These are phyloP conservation scores for Meta bourneti DNA, from an alignment of 2,888 invertebrate species.

Conservation along the genomic window DNA sequence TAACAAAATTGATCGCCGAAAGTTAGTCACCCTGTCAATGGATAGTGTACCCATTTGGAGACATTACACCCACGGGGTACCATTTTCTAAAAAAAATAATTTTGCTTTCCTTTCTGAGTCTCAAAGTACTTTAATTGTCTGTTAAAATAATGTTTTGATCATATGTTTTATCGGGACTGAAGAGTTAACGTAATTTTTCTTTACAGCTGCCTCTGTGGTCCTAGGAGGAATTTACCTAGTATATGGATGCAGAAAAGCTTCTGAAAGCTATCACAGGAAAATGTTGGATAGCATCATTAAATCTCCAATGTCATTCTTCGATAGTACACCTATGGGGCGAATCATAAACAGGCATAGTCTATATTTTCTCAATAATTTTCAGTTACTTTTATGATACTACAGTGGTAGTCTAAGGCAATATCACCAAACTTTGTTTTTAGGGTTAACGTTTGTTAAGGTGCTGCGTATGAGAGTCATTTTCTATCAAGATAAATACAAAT, in stretches of 20 bases:
- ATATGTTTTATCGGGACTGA: neutral
- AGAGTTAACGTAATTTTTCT: neutral
- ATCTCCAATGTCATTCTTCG: constrained; percentile 81
- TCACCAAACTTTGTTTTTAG: too few relatives aligned
- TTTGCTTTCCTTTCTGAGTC: neutral
- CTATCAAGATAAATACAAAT: too few relatives aligned
- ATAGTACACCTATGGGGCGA: constrained; percentile 81
- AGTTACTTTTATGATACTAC: neutral
- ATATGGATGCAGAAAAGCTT: constrained; percentile 68
- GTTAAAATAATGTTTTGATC: neutral
- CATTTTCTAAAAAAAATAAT: neutral
- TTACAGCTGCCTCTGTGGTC: constrained; percentile 32
- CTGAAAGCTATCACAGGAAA: constrained; percentile 67
- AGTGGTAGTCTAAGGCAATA: too few relatives aligned
- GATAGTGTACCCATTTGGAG: too few relatives aligned
- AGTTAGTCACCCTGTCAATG: too few relatives aligned
- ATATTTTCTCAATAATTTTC: neutral
- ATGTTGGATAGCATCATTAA: constrained; percentile 78
- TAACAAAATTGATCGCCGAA: too few relatives aligned
- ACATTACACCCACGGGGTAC: too few relatives aligned
- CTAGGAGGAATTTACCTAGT: constrained; percentile 67
- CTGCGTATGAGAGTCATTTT: too few relatives aligned
- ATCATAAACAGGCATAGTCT: constrained; percentile 80
- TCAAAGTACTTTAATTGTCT: neutral
- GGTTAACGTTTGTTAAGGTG: too few relatives aligned